Evolutionary conservation across 2,797 vertebrate species (phyloP), one percentile per base, ranked within the genome.

Genomic region (Tinamus major): DNA sequence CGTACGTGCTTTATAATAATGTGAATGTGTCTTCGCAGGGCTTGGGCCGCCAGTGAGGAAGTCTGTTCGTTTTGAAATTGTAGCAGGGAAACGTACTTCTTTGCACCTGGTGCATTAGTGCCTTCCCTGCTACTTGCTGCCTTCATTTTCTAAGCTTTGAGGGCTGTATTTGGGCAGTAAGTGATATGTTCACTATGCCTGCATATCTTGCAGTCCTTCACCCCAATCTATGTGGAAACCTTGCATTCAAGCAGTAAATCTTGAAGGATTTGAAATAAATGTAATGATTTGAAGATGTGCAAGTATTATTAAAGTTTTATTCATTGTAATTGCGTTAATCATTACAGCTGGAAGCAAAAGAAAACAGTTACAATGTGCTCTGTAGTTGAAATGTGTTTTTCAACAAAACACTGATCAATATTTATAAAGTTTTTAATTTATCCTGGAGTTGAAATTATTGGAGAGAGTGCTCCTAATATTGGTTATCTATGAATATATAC

Each of bases 41-140:
- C 26, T 80, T 90, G 75, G 71, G 42, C 58, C 63, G 71, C 13
- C 51, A 31, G 39, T 10, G 59, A 82, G 46, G 46, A 89, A 62
- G 51, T 56, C 31, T 21, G 42, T 63, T 84, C 86, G 26, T 23
- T 91, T 88, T 88, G 59, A 77, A 91, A 53, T 10, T 68, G 21
- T 75, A 5, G 14, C 0, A 80, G 44, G 27, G 27, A 59, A 17
- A 63, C 59, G n/a, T 55, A 29, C 26, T 92, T 62, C 65, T 79
- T 86, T 85, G 44, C 24, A 49, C 13, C 62, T n/a, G 71, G 56
- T 79, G 26, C 17, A 4, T 76, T 67, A 56, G 63, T 84, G 80
- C 3, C 46, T 62, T 79, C 55, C 58, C 29, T 69, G 23, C 37
- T 67, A 59, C 15, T 63, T 83, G 44, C 62, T 83, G 55, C 44